Conservation (phyloP, 1,140 invertebrate genomes). For the Bombus confusus region DNA sequence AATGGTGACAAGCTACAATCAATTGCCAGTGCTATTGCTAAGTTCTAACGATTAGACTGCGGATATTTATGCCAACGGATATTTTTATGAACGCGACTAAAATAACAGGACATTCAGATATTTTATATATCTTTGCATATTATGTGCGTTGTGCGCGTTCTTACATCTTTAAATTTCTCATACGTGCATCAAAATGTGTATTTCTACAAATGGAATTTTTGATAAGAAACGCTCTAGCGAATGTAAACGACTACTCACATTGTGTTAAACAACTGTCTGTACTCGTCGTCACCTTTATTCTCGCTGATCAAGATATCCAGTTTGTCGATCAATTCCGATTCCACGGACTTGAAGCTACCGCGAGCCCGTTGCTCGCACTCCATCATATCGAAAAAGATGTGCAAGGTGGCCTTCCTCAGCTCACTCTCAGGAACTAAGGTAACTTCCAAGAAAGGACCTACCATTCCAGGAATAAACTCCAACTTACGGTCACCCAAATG, state of each 20-base stretch:
- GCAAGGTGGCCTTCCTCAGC: constrained; percentile 94
- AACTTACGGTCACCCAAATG: constrained; percentile 92
- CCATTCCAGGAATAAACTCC: constrained; percentile 95
- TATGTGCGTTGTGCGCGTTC: no score
- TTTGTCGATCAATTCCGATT: constrained; percentile 96
- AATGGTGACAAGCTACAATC: no score
- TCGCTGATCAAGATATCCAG: constrained; percentile 95
- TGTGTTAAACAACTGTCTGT: constrained; percentile 94
- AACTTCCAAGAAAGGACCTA: constrained; percentile 96
- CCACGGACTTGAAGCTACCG: constrained; percentile 94
- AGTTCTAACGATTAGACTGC: background rate
- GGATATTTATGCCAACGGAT: background rate
- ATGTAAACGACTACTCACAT: constrained; percentile 88
- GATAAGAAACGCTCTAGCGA: no score
- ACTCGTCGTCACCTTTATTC: constrained; percentile 97
- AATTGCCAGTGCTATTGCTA: background rate
- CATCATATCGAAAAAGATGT: constrained; percentile 99
- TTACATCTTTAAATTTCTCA: no score
- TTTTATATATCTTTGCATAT: no score
- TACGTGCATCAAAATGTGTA: no score
- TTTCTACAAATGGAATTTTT: background rate
- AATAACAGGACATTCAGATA: no score
- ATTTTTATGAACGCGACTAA: background rate
- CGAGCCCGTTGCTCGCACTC: constrained; percentile 93
- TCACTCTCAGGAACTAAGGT: constrained; percentile 95